Conservation (phyloP, 2,113 vertebrate species). For the Cathartes aura region DNA sequence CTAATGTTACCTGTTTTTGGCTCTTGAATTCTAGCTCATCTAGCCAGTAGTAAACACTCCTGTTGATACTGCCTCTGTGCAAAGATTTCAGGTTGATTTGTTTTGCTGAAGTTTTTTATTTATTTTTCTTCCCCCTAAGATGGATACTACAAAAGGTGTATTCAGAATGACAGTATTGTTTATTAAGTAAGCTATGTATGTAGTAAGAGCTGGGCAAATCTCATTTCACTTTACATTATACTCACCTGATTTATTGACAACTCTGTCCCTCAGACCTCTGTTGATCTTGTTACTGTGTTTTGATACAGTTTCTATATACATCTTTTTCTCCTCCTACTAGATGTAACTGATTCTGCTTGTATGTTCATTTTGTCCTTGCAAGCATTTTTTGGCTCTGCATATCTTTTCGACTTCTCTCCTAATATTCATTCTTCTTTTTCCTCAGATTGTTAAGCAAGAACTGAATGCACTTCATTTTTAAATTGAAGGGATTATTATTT, state of each 20-base stretch:
- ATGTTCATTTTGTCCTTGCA: neutral
- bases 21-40: neutral
- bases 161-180: neutral
- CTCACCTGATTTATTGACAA: neutral
- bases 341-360: neutral
- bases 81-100: neutral
- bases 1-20: neutral
- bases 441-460: neutral
- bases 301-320: neutral
- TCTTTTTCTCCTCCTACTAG: neutral
- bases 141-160: neutral
- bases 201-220: neutral
- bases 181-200: neutral
- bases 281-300: neutral
- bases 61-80: neutral
- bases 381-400: neutral
- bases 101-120: neutral
- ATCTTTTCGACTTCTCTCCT: neutral
- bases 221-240: neutral
- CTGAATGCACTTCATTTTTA: neutral
- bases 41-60: neutral
- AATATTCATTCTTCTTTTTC: neutral
- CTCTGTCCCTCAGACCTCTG: neutral
- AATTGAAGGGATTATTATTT: neutral
- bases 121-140: neutral